These are phyloP conservation scores for Sus cebifrons DNA, from an alignment of 2,797 vertebrate species.

Conservation along the genomic window DNA sequence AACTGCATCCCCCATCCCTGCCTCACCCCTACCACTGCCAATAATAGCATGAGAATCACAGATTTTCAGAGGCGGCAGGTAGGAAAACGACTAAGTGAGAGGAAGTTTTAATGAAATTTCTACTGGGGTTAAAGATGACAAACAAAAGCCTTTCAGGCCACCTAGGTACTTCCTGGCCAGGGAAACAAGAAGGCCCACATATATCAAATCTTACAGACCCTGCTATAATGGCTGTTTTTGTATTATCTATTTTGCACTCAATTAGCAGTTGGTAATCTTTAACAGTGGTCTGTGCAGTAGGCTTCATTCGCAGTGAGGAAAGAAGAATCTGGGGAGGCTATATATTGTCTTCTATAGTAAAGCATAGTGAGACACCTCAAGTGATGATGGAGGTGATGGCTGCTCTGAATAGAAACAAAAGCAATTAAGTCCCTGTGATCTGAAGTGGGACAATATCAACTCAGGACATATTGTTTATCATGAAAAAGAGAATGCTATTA, in stretches of 20 bases:
- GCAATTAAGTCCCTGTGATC: neutral
- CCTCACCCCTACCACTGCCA: too few relatives aligned
- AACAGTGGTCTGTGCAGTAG: neutral
- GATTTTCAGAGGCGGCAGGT: neutral
- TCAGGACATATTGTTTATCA: neutral
- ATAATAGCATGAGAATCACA: neutral
- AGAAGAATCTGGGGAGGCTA: neutral
- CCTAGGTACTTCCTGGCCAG: neutral
- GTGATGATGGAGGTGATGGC: neutral
- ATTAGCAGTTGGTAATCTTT: slow-evolving; percentile 5
- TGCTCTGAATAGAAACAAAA: neutral
- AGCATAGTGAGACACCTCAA: neutral
- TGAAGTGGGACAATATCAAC: neutral
- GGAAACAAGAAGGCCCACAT: neutral
- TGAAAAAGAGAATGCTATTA: neutral
- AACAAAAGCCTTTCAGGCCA: neutral
- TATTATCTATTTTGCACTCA: neutral
- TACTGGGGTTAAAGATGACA: neutral
- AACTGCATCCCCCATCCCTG: too few relatives aligned
- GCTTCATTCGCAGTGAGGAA: neutral
- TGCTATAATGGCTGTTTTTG: neutral
- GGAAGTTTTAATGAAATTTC: neutral
- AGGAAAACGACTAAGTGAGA: neutral
- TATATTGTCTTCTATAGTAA: neutral
- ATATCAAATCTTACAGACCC: neutral